phyloP scores from a whole-genome alignment of 2,113 vertebrate genomes.

The Chiloscyllium plagiosum region DNA sequence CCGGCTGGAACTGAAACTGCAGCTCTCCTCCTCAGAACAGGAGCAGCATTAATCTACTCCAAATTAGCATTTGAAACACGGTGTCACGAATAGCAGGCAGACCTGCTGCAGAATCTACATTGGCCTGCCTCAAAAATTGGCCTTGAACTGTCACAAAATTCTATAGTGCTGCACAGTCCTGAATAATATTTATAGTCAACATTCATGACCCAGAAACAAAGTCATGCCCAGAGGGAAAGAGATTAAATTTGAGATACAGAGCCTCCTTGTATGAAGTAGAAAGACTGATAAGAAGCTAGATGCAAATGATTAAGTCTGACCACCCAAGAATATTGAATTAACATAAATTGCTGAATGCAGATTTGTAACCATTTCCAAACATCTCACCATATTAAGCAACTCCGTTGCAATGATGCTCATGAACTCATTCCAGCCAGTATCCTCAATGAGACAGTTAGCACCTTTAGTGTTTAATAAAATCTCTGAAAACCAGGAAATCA shows the following conservation, averaged over 20 bases:
- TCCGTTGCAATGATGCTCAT: neutral
- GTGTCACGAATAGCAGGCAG: neutral
- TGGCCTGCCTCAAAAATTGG: neutral
- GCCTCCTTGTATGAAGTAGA: neutral
- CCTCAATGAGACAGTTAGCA: neutral
- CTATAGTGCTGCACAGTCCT: neutral
- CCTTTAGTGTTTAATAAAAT: neutral
- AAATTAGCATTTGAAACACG: slow-evolving; percentile 1
- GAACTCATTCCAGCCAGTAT: neutral
- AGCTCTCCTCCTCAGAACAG: neutral
- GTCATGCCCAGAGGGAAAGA: neutral
- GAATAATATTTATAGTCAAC: neutral
- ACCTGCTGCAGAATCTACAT: neutral
- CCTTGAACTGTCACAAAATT: neutral
- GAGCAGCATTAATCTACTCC: neutral
- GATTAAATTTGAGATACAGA: neutral
- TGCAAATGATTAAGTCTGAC: neutral
- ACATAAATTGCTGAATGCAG: neutral
- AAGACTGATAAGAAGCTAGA: neutral
- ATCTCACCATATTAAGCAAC: neutral
- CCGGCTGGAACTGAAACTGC: neutral
- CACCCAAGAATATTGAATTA: neutral
- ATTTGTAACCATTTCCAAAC: neutral
- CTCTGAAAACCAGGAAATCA: neutral
- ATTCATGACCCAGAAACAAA: neutral